These are phyloP conservation scores for Myiozetetes cayanensis DNA, from an alignment of 2,113 vertebrate genomes.

Conservation along the genomic window DNA sequence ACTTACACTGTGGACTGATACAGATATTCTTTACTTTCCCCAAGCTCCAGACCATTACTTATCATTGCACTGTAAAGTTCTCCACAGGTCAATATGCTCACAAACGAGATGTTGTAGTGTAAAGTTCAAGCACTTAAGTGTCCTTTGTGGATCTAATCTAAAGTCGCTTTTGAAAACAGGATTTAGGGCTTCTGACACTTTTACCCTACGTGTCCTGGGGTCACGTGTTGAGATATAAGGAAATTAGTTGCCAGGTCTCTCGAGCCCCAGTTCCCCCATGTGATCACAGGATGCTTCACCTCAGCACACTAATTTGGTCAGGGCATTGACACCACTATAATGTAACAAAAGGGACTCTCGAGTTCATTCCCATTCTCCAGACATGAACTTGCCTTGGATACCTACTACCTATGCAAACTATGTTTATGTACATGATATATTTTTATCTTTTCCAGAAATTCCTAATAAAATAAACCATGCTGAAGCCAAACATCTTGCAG, in stretches of 20 bases:
- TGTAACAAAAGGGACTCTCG: neutral
- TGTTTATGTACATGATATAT: neutral
- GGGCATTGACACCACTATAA: neutral
- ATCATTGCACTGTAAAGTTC: neutral
- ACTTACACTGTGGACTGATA: neutral
- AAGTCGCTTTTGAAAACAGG: neutral
- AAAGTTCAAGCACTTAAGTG: neutral
- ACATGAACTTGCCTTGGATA: neutral
- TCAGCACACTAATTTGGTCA: neutral
- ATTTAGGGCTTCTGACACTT: neutral
- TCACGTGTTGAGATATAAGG: neutral
- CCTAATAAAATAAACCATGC: conserved; percentile 55
- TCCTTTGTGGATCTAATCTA: neutral
- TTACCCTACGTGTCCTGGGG: neutral
- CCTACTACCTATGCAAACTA: neutral
- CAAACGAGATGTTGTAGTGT: neutral
- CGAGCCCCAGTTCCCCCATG: neutral
- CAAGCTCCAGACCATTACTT: neutral
- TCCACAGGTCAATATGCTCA: neutral
- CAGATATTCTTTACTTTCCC: neutral
- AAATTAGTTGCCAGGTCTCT: neutral
- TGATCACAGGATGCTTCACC: neutral
- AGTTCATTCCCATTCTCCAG: neutral
- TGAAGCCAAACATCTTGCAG: conserved; percentile 69
- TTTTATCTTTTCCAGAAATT: conserved; percentile 64